Evolutionary conservation across 2,797 vertebrate species (phyloP).

Genomic region (Thalassophryne amazonica): DNA sequence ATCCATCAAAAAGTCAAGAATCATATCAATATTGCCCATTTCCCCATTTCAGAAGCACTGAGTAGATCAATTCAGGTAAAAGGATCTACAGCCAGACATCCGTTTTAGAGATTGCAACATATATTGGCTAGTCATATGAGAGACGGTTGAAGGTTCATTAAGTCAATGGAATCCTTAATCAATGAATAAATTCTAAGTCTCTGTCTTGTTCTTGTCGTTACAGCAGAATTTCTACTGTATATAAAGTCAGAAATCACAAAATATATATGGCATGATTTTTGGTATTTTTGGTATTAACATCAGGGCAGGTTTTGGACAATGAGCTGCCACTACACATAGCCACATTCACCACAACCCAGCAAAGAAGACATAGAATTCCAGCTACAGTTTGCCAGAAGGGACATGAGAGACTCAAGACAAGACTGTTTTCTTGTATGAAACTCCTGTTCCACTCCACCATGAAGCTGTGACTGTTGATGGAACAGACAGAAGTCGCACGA

Average conservation of each 20-base stretch:
- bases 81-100: conserved; percentile 85
- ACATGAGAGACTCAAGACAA: too few species aligned
- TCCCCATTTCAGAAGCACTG: conserved; percentile 82
- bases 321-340: too few species aligned
- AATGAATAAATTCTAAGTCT: conserved; percentile 85
- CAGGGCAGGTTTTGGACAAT: too few species aligned
- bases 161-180: conserved; percentile 98
- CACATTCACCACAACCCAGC: too few species aligned
- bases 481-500: too few species aligned
- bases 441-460: too few species aligned
- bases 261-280: conserved; percentile 14
- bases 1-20: conserved; percentile 80
- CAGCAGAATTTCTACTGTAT: conserved; percentile 42
- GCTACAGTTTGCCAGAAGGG: too few species aligned
- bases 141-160: conserved; percentile 91
- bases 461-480: too few species aligned
- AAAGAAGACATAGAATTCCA: too few species aligned
- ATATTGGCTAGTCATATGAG: conserved; percentile 85
- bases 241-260: conserved; percentile 41
- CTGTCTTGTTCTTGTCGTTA: conserved; percentile 78
- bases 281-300: conserved; percentile 25
- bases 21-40: conserved; percentile 84
- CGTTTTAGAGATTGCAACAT: conserved; percentile 89
- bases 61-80: conserved; percentile 86
- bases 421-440: too few species aligned